Evolutionary conservation across 2,113 vertebrate species (phyloP), one percentile per base, ranked within the genome.

Genomic region (Danionella cerebrum): DNA sequence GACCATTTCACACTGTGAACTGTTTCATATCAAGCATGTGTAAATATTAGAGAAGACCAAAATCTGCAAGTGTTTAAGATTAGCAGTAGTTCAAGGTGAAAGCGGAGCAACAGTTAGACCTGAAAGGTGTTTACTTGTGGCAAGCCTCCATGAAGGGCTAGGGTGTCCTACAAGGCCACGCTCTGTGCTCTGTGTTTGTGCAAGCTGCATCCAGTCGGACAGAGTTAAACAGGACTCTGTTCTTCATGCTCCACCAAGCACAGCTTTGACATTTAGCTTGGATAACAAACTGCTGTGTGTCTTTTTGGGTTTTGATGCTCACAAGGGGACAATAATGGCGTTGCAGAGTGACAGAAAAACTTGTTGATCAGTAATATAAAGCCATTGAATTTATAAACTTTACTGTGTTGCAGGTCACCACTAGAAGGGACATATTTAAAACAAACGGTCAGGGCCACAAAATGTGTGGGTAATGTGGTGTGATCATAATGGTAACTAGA

Each of bases 151-250:
- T 19, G 65, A 70, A 71, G 53, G 53, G 19, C 58, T 33, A 27
- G 66, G 7, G 18, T 41, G 18, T 29, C 48, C 55, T 71, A 87
- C 84, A 89, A 87, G 80, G 84, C 78, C 75, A 70, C 75, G 79
- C 80, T 86, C 74, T 89, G 83, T 86, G 76, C 72, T 84, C 54
- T 55, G 62, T 86, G 79, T 89, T 87, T 89, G 85, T 74, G 81
- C 74, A 85, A 83, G 83, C 78, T 82, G 84, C 77, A 77, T 76
- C 86, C 84, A 85, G 73, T 85, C 84, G 83, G 76, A 72, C 76
- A 19, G 27, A 63, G 76, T 78, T 82, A 72, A 87, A 86, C 79
- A 80, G 83, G 71, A 76, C 72, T 60, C 78, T 84, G 83, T 84
- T 84, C 85, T 31, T 76, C 71, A 69, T 65, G 71, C 55, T 76